Evolutionary conservation across 2,888 invertebrate species (phyloP).

Genomic region (Escarpia spicata): DNA sequence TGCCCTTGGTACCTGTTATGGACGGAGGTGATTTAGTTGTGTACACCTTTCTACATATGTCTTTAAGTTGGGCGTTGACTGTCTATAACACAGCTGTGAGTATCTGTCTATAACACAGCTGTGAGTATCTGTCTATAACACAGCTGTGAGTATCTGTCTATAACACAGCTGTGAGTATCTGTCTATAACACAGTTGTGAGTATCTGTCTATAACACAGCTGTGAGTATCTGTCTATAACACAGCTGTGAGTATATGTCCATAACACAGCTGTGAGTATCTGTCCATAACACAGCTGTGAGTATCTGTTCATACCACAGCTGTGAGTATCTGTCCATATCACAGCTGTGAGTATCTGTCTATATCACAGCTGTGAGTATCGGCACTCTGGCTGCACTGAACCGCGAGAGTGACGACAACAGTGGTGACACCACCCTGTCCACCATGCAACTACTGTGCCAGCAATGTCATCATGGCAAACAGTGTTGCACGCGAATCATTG

Average conservation of each 20-base stretch:
- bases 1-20: too few relatives aligned
- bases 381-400: conserved; percentile 18
- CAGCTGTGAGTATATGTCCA: too few relatives aligned
- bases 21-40: too few relatives aligned
- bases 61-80: neutral
- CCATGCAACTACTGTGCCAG: conserved; percentile 51
- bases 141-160: too few relatives aligned
- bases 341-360: neutral
- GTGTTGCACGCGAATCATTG: conserved; percentile 54
- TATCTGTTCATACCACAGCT: too few relatives aligned
- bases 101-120: neutral
- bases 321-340: neutral
- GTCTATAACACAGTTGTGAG: too few relatives aligned
- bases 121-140: too few relatives aligned
- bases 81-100: conserved; percentile 23
- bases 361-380: conserved; percentile 27
- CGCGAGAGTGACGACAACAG: conserved; percentile 26
- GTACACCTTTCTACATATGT: neutral
- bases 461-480: conserved; percentile 49
- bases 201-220: too few relatives aligned
- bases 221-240: too few relatives aligned
- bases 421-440: conserved; percentile 23
- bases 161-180: too few relatives aligned
- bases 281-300: too few relatives aligned
- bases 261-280: too few relatives aligned